Evolutionary conservation across 2,113 vertebrate genomes (phyloP).

Genomic region (Aegotheles bennettii): DNA sequence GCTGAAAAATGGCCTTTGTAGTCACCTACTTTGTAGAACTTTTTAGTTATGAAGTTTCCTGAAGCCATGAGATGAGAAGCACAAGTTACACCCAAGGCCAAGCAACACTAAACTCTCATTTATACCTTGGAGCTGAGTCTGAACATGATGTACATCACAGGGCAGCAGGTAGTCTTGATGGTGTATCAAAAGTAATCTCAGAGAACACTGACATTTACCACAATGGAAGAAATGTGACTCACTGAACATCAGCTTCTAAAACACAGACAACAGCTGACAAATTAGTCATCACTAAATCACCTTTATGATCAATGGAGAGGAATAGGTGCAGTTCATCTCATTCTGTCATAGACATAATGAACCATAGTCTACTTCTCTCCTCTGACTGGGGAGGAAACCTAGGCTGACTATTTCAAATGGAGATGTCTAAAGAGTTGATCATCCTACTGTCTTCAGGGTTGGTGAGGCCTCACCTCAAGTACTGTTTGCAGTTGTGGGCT

Average conservation of each 20-base stretch:
- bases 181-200: background rate
- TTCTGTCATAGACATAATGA: background rate
- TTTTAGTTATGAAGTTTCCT: background rate
- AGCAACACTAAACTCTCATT: background rate
- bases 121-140: background rate
- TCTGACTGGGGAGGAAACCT: background rate
- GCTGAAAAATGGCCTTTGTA: background rate
- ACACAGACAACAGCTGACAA: background rate
- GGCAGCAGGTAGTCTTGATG: background rate
- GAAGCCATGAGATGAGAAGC: background rate
- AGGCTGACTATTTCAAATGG: background rate
- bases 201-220: background rate
- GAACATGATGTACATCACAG: background rate
- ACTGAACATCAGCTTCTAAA: background rate
- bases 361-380: background rate
- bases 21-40: background rate
- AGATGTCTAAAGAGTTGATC: background rate
- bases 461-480: too few species aligned
- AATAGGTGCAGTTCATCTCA: background rate
- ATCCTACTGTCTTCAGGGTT: too few species aligned
- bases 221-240: background rate
- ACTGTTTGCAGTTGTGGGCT: too few species aligned
- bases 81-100: background rate
- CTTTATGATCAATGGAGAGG: background rate
- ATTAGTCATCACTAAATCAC: background rate